A percentile compares a stretch with the other conserved stretches of the same genome.
phyloP scores from a whole-genome alignment of 2,797 vertebrate genomes.

The Tragelaphus oryx region DNA sequence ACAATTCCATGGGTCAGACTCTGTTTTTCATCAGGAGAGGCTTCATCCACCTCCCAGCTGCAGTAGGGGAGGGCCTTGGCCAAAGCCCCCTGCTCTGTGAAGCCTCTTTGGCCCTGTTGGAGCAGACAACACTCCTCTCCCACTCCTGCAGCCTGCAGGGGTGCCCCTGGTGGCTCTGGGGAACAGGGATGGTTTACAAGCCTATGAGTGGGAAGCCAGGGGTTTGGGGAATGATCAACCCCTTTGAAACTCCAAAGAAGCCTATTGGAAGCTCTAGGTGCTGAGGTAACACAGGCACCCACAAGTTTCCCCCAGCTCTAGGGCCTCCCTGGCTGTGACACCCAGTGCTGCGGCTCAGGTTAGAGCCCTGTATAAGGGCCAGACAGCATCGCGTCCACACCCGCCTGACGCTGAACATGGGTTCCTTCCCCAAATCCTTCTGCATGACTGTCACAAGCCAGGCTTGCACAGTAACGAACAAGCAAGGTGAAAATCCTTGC shows the following conservation, averaged over 20 bases:
- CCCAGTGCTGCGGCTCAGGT: fast-evolving
- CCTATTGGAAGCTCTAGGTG: neutral
- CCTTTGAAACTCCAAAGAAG: neutral
- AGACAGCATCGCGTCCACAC: fast-evolving
- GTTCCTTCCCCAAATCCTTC: neutral
- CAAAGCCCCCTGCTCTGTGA: neutral
- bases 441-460: fast-evolving
- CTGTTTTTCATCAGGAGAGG: neutral
- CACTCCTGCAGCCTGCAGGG: neutral
- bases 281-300: too few species aligned
- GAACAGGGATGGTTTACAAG: fast-evolving
- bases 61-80: neutral
- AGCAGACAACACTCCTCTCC: fast-evolving
- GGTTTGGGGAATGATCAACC: neutral
- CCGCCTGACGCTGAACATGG: fast-evolving
- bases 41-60: too few species aligned
- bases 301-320: neutral
- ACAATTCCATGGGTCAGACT: fast-evolving
- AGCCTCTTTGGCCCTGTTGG: neutral
- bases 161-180: too few species aligned
- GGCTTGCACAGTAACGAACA: neutral
- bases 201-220: neutral
- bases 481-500: too few species aligned
- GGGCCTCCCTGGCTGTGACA: fast-evolving
- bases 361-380: fast-evolving